Evolutionary conservation across 2,113 vertebrate genomes (phyloP), one percentile per base, ranked within the genome.

Genomic region (Forbesichthys papilliferus): DNA sequence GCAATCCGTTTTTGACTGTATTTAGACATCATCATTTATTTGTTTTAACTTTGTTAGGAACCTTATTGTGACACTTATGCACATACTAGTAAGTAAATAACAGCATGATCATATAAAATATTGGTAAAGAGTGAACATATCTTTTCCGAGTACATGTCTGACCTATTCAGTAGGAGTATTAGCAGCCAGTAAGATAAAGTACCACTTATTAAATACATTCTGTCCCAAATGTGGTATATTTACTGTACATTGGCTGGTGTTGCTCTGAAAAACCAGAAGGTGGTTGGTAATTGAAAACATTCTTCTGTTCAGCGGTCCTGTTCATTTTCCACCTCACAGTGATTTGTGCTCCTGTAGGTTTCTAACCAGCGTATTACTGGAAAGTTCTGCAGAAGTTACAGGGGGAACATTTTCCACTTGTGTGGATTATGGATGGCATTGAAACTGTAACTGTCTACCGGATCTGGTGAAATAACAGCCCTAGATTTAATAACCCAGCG

Each of bases 281-380:
- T 5, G 36, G 36, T 48, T 36, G n/a, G 68, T 73, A 34, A 75
- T 56, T 48, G 66, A 74, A 71, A 64, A 64, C 59, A 77, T 64
- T 56, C 69, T 66, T 18, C 51, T 66, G 74, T 68, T 73, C 75
- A 78, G 69, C 70, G 48, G 33, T 68, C 55, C 47, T 80, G 20
- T 73, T 81, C 20, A 59, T 75, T 85, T 84, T 86, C 77, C 79
- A 84, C 64, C 66, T 84, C n/a, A 46, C 14, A 34, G 63, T 78
- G 83, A 86, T 78, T 80, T 82, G 82, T 82, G 61, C 59, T 75
- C 62, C 20, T 65, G 64, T 61, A 77, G 53, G 34, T 66, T 74
- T 84, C 73, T 62, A 74, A 80, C 67, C 48, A 51, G 48, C 69
- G 57, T 54, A 58, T 33, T 66, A 78, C 68, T 86, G 71, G 75